Conservation (phyloP, 1,140 invertebrate genomes). For the Psilanteris sp. region DNA sequence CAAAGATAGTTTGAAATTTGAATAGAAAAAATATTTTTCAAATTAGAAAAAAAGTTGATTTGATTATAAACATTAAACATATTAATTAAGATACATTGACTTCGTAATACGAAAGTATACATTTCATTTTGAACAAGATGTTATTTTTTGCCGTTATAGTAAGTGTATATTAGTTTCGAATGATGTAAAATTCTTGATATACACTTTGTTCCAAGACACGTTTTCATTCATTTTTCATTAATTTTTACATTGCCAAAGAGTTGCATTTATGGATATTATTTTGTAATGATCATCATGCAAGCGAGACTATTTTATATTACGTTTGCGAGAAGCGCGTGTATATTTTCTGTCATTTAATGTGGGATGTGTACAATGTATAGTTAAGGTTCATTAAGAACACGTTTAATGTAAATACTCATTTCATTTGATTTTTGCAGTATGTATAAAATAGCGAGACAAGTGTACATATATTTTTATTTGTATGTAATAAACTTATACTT, state of each 20-base stretch:
- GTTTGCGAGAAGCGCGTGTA: slow-evolving; percentile 28
- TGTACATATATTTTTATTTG: slow-evolving; percentile 50
- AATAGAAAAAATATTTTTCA: too few species aligned
- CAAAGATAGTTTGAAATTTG: too few species aligned
- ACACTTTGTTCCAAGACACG: too few species aligned
- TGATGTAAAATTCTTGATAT: not conserved
- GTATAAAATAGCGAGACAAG: slow-evolving; percentile 38
- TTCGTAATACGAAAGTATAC: too few species aligned
- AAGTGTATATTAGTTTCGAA: too few species aligned
- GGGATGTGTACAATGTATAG: slow-evolving; percentile 30
- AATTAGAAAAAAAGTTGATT: too few species aligned
- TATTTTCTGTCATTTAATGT: slow-evolving; percentile 34
- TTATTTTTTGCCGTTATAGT: too few species aligned
- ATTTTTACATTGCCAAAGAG: slow-evolving; percentile 50
- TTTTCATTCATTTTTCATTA: slow-evolving; percentile 5
- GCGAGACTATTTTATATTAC: slow-evolving; percentile 39
- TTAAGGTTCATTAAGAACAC: slow-evolving; percentile 3
- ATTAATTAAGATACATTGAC: too few species aligned
- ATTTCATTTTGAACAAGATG: too few species aligned
- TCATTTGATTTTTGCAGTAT: slow-evolving; percentile 24
- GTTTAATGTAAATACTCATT: slow-evolving; percentile 39
- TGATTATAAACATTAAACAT: too few species aligned
- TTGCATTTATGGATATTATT: slow-evolving; percentile 51
- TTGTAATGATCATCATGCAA: slow-evolving; percentile 23
- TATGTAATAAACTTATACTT: slow-evolving; percentile 51